Evolutionary conservation across 64 coral and sea anemone genomes (phyloP), one percentile per base, ranked within the genome.

Genomic region (Montipora capricornis): DNA sequence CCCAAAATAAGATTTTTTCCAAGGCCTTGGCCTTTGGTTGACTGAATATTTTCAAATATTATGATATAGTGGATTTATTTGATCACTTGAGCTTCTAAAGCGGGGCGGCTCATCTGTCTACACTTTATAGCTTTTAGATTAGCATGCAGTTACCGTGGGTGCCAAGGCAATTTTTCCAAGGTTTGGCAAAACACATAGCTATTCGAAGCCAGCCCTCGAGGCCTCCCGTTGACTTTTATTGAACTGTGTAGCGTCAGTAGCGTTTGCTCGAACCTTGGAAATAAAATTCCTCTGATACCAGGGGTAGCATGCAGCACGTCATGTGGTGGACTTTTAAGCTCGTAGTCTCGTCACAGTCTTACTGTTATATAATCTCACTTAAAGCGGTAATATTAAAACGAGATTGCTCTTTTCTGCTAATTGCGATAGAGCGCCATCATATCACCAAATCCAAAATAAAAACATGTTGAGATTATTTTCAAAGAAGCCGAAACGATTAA

Each of bases 41-140:
- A 80, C 49, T 49, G 13, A 57, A 17, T 78, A 47, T 17, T 55
- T 55, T 57, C 48, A 80, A 80, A 80, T 80, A 80, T 53, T 80
- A 80, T 80, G 78, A 80, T 53, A 80, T 78, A 1, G 61, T 15
- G 45, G 20, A 71, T 6, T 71, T 20, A 71, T 71, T 6, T 71
- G 68, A 71, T 24, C 68, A 71, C 68, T 71, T 20, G 68, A 71
- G 68, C 19, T 9, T 71, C 68, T 71, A 11, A 46, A 76, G 37
- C 11, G 7, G 11, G 37, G 29, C 74, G 12, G 74, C 45, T 76
- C 4, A 14, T 26, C 8, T 76, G 74, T 46, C 71, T 24, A 4
- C 71, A 29, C 6, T 57, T 57, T 6, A 57, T 57, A 4, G 53
- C 11, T 57, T 11, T 6, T 37, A 37, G 37, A 37, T 37, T 37